Base-by-base conservation (phyloP, 2,113 vertebrate species). In the Ellobius talpinus region DNA sequence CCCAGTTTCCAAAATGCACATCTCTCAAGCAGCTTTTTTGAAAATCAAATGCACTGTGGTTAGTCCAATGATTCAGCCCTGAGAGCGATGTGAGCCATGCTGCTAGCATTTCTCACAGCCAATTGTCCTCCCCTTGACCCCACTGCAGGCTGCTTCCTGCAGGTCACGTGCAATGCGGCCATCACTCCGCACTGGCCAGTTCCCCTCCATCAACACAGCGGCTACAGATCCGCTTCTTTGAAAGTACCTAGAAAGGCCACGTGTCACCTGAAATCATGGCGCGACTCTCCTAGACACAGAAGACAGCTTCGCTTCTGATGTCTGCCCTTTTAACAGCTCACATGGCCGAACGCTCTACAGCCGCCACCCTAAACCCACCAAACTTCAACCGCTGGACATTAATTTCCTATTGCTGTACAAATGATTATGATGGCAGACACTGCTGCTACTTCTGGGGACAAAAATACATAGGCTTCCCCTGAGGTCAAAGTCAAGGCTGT, bases 301-400 rank as follows among this genome's bases (percentile, higher is more conserved):
- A 5, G 61, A 33, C 61, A 47, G 55, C 63, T 50, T 68, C 5
- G 3, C 29, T 50, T 50, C 42, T 50, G 42, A 52, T 2, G 21
- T 68, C 21, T 13, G 66, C 24, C 36, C 65, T 66, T 89, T 23
- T 23, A 1, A 36, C 1, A 26, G 52, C 16, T 79, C 58, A 8
- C 10, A 11, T 29, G 26, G 42, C n/a, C 9, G 14, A 2, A 1
- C 3, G 0, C 5, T 42, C 24, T 19, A 23, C 39, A 16, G 11
- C 0, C 4, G 33, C 36, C 21, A 63, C 58, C 45, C 14, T 36
- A 9, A 1, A 39, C 33, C 58, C 13, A 19, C 33, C 13, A 1
- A 17, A 70, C 90, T 36, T 76, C 91, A 33, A 2, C 23, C n/a
- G 29, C 29, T 2, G 52, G 50, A 13, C 29, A 3, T 45, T 5